Base-by-base conservation (phyloP, 2,113 vertebrate genomes). In the Embiotoca jacksoni region DNA sequence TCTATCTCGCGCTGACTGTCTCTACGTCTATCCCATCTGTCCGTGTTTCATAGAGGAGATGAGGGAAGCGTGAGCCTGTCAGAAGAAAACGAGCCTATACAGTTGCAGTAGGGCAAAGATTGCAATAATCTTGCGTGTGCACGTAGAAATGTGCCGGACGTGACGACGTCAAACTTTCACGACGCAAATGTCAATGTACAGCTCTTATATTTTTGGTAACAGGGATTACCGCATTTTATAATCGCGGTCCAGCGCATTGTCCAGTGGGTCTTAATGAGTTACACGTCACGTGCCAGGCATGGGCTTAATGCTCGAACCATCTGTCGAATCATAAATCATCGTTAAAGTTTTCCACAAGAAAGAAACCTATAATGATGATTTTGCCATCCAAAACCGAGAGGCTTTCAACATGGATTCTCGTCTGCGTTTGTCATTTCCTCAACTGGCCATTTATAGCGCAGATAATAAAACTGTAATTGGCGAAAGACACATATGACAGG, bases 11-110 rank as follows among this genome's bases (percentile, higher is more conserved):
- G 69, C 58, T 37, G 71, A 76, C 77, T 77, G 78, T 52, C 52
- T 81, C 61, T 84, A 80, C 74, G 63, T 86, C 78, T 8, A 74
- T 86, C 79, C 89, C 90, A 91, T 92, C 90, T 91, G 89, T 87
- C 82, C 13, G 3, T 52, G 67, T 88, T 90, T 84, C 74, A 88
- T 79, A 82, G 81, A 82, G 66, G 66, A 77, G 70, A 86, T 62
- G 69, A 89, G 70, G 73, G 39, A 84, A 58, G 66, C 75, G 71
- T 80, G 69, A 41, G 71, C 66, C 67, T 75, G 64, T 83, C 58
- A 75, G 67, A 56, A 57, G 55, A 64, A 71, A 70, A 69, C 73
- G 64, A 72, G 66, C 68, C 57, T 41, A 71, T 50, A 8, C 55
- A 60, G 49, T 80, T 16, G 66, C 72, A 64, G 58, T 47, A 52